Base-by-base conservation (phyloP, 2,797 vertebrate genomes). In the Philypnodon macrostomus region DNA sequence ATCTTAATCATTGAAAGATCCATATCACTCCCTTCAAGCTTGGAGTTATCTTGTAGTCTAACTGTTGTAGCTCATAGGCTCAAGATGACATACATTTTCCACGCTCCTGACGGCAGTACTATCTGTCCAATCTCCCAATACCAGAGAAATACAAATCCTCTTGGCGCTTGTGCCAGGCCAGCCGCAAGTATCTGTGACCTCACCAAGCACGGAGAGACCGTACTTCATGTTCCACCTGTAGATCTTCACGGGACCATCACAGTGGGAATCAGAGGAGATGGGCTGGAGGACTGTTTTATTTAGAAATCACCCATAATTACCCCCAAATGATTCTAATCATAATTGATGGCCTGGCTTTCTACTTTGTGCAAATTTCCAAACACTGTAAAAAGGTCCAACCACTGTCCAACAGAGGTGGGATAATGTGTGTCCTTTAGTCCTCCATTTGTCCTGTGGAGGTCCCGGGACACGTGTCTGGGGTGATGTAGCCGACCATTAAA, bases 331-430 rank as follows among this genome's bases (percentile, higher is more conserved):
- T 79, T 73, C 67, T 81, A 85, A 87, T 85, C 71, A 71, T 84
- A 85, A 87, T 81, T 80, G 86, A 85, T 27, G 80, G 75, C 83
- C 85, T 89, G 87, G 79, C 66, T 85, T 88, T 86, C 67, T 74
- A 80, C 82, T 88, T 78, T 80, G 65, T 68, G 70, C 58, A 65
- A 62, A 80, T 84, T 85, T 87, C 83, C 81, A 78, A 72, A 8
- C 63, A 78, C 70, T 63, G 67, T 69, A 71, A 76, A 73, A 73
- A 65, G 64, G 69, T 5, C 32, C 60, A 79, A 13, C 68, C 68
- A 70, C 65, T 82, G 71, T 86, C 79, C 80, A 86, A 85, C 81
- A 85, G 63, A 47, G 62, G 23, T 1, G 45, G 56, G 62, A 47
- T 69, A 47, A 61, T 18, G 61, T 57, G 62, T 67, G 56, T 60